A percentile compares a stretch with the other conserved stretches of the same genome.
phyloP scores from a whole-genome alignment of 2,888 invertebrate species.

The Lymantria dispar region DNA sequence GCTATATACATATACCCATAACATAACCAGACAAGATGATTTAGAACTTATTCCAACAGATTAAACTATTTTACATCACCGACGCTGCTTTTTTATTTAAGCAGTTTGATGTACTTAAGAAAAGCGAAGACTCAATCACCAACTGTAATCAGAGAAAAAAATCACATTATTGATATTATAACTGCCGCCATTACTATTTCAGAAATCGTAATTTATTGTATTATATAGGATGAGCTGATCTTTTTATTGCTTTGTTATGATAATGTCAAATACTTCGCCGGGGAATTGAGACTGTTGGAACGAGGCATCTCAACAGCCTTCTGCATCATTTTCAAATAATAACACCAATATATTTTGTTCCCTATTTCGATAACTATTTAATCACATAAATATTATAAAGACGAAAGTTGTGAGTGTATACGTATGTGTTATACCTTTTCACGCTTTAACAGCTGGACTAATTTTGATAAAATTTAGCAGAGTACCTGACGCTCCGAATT shows the following conservation, averaged over 20 bases:
- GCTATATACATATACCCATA: conserved; percentile 17
- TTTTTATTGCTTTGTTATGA: conserved; percentile 17
- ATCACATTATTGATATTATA: conserved; percentile 4
- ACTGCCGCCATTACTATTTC: not conserved
- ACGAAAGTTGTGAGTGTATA: no score
- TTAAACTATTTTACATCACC: conserved; percentile 19
- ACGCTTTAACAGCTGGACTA: no score
- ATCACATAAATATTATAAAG: no score
- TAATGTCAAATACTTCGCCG: not conserved
- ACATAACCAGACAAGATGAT: conserved; percentile 17
- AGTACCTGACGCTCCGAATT: no score
- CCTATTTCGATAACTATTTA: no score
- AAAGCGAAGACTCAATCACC: conserved; percentile 24
- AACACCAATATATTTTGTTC: no score
- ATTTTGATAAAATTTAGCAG: no score
- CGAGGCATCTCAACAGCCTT: no score
- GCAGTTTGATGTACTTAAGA: conserved; percentile 26
- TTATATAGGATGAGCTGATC: conserved; percentile 8
- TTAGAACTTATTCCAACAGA: conserved; percentile 11
- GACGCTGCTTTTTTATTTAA: conserved; percentile 28
- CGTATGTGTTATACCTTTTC: no score
- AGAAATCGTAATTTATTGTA: conserved; percentile 2
- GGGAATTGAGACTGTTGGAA: no score
- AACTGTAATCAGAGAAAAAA: conserved; percentile 18
- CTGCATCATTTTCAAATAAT: no score